These are phyloP conservation scores for Erpetoichthys calabaricus DNA, from an alignment of 2,797 vertebrate genomes.

Conservation along the genomic window DNA sequence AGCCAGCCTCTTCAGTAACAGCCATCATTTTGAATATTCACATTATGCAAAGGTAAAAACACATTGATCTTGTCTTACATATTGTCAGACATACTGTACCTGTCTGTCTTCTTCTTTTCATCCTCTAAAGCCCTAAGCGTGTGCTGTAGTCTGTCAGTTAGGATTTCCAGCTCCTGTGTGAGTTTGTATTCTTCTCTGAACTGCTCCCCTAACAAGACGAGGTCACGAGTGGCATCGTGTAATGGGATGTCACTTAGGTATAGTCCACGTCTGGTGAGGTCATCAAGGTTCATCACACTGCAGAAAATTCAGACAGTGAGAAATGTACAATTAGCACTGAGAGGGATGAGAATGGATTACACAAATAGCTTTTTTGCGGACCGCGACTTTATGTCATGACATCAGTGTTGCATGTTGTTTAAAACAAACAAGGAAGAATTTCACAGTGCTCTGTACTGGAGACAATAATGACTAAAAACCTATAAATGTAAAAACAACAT, in stretches of 20 bases:
- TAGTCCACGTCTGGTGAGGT: slow-evolving; percentile 82
- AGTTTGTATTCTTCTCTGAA: slow-evolving; percentile 96
- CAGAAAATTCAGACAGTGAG: not conserved
- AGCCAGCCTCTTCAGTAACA: too few relatives aligned
- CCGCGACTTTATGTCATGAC: too few relatives aligned
- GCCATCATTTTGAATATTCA: too few relatives aligned
- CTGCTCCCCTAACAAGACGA: slow-evolving; percentile 93
- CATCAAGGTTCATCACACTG: slow-evolving; percentile 97
- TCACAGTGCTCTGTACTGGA: too few relatives aligned
- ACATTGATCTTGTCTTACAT: too few relatives aligned
- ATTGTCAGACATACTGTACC: slow-evolving; percentile 38
- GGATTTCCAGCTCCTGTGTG: slow-evolving; percentile 91
- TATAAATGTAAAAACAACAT: too few relatives aligned
- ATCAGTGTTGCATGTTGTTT: too few relatives aligned
- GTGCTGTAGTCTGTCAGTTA: slow-evolving; percentile 92
- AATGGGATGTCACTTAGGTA: slow-evolving; percentile 94
- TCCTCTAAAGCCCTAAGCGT: slow-evolving; percentile 88
- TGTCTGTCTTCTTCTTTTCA: slow-evolving; percentile 98
- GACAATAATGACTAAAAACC: too few relatives aligned
- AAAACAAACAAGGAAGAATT: too few relatives aligned
- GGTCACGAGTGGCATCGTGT: slow-evolving; percentile 88
- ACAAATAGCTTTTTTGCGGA: too few relatives aligned
- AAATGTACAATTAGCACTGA: too few relatives aligned
- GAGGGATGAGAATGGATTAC: too few relatives aligned
- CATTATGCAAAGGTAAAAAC: not conserved